These are phyloP conservation scores for Hyalella azteca DNA, from an alignment of 2,888 invertebrate species.

Conservation along the genomic window DNA sequence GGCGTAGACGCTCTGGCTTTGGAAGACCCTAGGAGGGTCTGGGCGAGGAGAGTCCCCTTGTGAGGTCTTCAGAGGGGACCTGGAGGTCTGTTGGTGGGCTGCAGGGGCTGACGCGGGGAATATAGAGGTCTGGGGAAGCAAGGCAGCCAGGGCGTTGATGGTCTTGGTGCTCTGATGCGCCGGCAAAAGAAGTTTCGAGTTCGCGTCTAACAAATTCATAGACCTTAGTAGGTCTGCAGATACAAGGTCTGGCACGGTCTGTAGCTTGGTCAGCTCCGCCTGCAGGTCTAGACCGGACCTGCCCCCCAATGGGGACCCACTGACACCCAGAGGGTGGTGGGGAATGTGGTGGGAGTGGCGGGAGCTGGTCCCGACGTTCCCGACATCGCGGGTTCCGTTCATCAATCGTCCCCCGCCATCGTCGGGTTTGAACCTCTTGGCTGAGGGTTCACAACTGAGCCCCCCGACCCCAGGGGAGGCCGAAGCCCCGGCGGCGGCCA, in stretches of 20 bases:
- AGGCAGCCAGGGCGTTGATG: conserved; percentile 57
- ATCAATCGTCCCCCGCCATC: conserved; percentile 46
- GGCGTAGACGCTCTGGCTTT: conserved; percentile 53
- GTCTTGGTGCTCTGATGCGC: conserved; percentile 58
- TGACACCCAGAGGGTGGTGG: too few species aligned
- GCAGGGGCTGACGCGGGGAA: conserved; percentile 57
- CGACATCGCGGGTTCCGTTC: conserved; percentile 46
- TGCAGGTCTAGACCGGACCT: background rate
- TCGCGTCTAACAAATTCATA: conserved; percentile 52
- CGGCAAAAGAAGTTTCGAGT: conserved; percentile 52
- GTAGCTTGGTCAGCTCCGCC: conserved; percentile 4
- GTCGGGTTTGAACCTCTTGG: conserved; percentile 53
- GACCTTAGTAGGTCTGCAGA: conserved; percentile 54
- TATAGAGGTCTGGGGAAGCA: conserved; percentile 57
- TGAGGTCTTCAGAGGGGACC: conserved; percentile 43
- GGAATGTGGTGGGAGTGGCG: too few species aligned
- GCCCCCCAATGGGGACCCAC: background rate
- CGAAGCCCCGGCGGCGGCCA: background rate
- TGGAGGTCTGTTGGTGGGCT: conserved; percentile 50
- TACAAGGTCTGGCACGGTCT: conserved; percentile 54
- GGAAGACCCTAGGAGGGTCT: conserved; percentile 57
- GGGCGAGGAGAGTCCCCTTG: conserved; percentile 49
- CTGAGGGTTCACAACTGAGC: conserved; percentile 36
- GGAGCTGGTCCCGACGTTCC: background rate
- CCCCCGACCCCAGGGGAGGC: background rate